Base-by-base conservation (phyloP, 2,113 vertebrate species). In the Tetrao urogallus region DNA sequence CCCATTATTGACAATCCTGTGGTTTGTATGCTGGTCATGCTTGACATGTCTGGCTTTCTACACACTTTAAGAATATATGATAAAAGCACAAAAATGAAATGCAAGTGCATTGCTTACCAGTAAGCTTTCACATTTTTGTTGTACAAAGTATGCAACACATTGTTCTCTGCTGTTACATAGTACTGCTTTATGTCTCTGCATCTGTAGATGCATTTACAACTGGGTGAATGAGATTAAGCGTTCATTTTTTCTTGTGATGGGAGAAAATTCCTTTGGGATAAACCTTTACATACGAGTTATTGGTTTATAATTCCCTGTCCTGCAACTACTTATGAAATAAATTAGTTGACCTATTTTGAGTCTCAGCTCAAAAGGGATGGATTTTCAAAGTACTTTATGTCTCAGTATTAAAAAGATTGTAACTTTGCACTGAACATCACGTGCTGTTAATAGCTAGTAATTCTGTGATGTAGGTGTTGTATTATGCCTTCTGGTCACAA, bases 321-420 rank as follows among this genome's bases (percentile, higher is more conserved):
- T 90, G 32, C 40, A 86, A 69, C n/a, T 89, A 67, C 38, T 71
- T 88, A 54, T 1, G 4, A 92, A 94, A 78, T 92, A 92, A 93
- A 92, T 86, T 74, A 71, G 42, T 86, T 78, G 76, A 88, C 80
- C 76, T 52, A 36, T 86, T 96, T 93, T 69, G 43, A 79, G 84
- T 75, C 43, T 84, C 58, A 20, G 69, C 25, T 89, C 54, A 45
- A 38, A 57, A 92, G 36, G 3, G 60, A 27, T 73, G n/a, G 5
- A 71, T 82, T 88, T 91, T 89, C 60, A 80, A 89, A 82, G 19
- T 42, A 45, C 14, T 65, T 85, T 54, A 25, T 34, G 30, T 89
- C 48, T 65, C 57, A 30, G 17, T 67, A 85, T 69, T 82, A 76
- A 89, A 89, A 45, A 74, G 57, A 45, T 7, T 27, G 5, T 67